Evolutionary conservation across 2,888 invertebrate species (phyloP).

Genomic region (Pocota personata): DNA sequence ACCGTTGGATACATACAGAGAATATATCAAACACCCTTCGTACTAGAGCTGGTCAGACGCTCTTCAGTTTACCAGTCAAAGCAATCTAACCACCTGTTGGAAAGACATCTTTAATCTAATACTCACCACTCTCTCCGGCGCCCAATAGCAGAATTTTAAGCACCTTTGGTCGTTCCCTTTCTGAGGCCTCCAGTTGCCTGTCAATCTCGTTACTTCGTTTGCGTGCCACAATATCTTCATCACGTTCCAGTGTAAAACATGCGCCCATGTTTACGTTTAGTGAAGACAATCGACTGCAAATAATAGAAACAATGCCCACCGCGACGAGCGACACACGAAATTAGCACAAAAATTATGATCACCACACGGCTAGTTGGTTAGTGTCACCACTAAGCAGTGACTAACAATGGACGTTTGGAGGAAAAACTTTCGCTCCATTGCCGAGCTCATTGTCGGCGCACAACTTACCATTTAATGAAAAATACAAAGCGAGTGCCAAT

Average conservation of each 20-base stretch:
- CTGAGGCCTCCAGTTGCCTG: conserved; percentile 84
- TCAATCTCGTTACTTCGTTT: conserved; percentile 86
- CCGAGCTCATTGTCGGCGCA: background rate
- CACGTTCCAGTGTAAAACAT: conserved; percentile 86
- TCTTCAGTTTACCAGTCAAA: too few species aligned
- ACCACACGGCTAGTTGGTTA: conserved; percentile 41
- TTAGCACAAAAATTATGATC: conserved; percentile 24
- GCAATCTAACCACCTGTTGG: background rate
- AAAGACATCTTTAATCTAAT: background rate
- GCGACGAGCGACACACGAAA: background rate
- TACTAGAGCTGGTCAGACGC: too few species aligned
- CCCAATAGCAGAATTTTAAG: conserved; percentile 86
- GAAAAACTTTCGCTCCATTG: conserved; percentile 50
- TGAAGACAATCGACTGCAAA: conserved; percentile 66
- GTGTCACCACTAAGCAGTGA: conserved; percentile 50
- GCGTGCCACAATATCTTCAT: conserved; percentile 85
- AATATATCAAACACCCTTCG: too few species aligned
- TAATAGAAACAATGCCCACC: conserved; percentile 44
- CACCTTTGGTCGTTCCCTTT: conserved; percentile 85
- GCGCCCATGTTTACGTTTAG: conserved; percentile 84
- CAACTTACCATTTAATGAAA: conserved; percentile 60
- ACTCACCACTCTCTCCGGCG: conserved; percentile 85
- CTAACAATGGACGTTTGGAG: conserved; percentile 59
- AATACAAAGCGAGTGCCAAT: background rate
- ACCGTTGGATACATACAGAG: too few species aligned